phyloP scores from a whole-genome alignment of 2,797 vertebrate genomes.

The Manis pentadactyla region DNA sequence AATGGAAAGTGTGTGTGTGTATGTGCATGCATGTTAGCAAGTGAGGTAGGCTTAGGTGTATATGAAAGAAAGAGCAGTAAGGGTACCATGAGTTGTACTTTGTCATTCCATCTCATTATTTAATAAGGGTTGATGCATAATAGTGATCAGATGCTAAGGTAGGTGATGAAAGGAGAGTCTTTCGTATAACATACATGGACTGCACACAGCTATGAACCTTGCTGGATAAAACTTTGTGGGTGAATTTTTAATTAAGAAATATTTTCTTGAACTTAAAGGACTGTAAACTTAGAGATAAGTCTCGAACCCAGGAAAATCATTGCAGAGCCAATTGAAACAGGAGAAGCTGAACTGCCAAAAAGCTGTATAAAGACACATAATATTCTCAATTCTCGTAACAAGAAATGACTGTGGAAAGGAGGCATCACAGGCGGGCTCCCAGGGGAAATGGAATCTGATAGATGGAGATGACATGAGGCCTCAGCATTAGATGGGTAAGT shows the following conservation, averaged over 20 bases:
- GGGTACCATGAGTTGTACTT: neutral
- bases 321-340: neutral
- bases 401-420: neutral
- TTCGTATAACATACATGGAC: neutral
- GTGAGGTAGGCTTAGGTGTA: neutral
- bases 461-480: accelerated
- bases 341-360: neutral
- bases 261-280: neutral
- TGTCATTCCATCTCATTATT: neutral
- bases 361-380: neutral
- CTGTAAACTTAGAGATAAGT: neutral
- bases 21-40: accelerated
- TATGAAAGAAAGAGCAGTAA: neutral
- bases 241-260: neutral
- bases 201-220: neutral
- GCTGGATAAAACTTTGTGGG: neutral
- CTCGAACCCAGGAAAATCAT: neutral
- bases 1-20: neutral
- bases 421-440: neutral
- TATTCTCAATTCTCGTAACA: neutral
- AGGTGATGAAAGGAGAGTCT: neutral
- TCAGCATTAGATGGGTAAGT: neutral
- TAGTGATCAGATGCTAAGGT: neutral
- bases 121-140: neutral
- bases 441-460: neutral